Conservation (phyloP, 2,113 vertebrate genomes). For the Elephantulus edwardii region DNA sequence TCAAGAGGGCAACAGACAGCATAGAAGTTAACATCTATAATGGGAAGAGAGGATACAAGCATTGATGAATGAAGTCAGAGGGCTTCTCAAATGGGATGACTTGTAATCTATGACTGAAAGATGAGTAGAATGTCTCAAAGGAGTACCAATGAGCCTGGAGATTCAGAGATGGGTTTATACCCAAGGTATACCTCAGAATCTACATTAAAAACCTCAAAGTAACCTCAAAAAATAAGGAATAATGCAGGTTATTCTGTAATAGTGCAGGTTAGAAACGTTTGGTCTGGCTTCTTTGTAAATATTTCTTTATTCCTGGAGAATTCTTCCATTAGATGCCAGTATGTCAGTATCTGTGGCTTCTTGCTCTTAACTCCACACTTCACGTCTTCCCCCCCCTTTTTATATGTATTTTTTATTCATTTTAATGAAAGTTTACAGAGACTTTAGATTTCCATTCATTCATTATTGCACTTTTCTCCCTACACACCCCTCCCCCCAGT, state of each 20-base stretch:
- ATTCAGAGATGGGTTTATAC: neutral
- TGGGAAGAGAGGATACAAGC: neutral
- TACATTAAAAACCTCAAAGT: neutral
- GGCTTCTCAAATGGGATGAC: neutral
- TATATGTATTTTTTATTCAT: too few species aligned
- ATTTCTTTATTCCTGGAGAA: neutral
- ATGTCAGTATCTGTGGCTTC: neutral
- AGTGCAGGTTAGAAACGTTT: neutral
- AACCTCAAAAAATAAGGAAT: accelerated
- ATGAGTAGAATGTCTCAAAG: neutral
- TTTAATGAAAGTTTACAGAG: too few species aligned
- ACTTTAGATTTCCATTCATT: too few species aligned
- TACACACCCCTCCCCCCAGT: too few species aligned
- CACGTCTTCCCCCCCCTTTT: too few species aligned
- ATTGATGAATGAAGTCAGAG: neutral
- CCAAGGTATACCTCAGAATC: neutral
- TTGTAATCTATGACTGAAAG: neutral
- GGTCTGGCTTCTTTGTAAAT: neutral
- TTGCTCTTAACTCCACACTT: neutral
- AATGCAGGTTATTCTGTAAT: too few species aligned
- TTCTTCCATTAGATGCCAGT: neutral
- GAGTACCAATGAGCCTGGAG: neutral
- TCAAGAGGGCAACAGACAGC: neutral
- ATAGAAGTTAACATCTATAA: neutral
- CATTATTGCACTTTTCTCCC: too few species aligned